Conservation (phyloP, 2,113 vertebrate genomes). For the Atrichornis clamosus region DNA sequence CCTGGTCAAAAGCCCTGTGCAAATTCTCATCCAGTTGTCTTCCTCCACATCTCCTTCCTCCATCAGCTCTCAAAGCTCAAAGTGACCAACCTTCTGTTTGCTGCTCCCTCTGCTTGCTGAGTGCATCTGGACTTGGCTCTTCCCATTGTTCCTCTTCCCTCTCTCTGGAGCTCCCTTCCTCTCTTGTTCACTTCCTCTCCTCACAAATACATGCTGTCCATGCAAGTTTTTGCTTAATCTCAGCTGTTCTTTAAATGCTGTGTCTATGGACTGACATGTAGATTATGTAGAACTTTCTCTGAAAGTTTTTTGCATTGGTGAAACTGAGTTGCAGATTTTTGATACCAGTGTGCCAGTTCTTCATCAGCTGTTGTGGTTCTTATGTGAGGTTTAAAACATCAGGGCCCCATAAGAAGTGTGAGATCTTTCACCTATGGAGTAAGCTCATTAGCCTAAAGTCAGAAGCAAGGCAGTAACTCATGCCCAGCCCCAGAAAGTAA, state of each 20-base stretch:
- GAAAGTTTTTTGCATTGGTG: not conserved
- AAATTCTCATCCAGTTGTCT: not conserved
- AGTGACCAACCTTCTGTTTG: not conserved
- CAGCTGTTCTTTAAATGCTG: not conserved
- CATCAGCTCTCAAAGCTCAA: not conserved
- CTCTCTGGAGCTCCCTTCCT: not conserved
- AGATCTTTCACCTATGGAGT: not conserved
- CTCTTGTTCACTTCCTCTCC: not conserved
- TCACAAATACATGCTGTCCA: not conserved
- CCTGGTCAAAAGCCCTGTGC: not conserved
- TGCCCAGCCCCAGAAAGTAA: not conserved
- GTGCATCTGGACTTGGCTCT: not conserved
- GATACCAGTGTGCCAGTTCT: not conserved
- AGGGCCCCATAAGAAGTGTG: not conserved
- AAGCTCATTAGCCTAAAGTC: not conserved
- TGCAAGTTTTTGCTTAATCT: not conserved
- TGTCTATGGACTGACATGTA: not conserved
- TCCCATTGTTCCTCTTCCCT: not conserved
- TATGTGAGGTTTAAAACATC: not conserved
- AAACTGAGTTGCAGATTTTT: not conserved
- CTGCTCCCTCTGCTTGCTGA: not conserved
- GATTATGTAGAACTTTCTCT: not conserved
- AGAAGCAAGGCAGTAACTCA: not conserved
- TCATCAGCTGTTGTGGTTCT: accelerated
- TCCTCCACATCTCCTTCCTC: not conserved